Evolutionary conservation across 92 coral and sea anemone species (phyloP).

Genomic region (Epizoanthus stellaris): DNA sequence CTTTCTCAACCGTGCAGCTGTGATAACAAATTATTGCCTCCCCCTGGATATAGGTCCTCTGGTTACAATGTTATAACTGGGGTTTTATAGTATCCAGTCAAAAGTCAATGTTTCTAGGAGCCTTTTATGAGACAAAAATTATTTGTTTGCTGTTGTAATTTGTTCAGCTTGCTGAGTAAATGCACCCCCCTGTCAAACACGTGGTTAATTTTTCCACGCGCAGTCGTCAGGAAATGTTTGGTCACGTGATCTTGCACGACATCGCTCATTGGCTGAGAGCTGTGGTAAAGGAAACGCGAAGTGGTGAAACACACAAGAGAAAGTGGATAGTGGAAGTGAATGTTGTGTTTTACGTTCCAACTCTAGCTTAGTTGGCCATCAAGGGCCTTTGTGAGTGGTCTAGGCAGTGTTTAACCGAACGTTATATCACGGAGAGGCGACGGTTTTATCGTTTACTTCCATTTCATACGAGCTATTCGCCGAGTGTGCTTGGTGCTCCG

Average conservation of each 20-base stretch:
- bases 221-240: conserved; percentile 43
- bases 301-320: conserved; percentile 41
- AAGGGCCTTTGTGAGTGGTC: conserved; percentile 26
- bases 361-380: conserved; percentile 17
- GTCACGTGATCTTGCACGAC: conserved; percentile 8
- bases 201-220: conserved; percentile 19
- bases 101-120: no score
- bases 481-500: conserved; percentile 50
- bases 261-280: conserved; percentile 19
- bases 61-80: no score
- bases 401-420: conserved; percentile 4
- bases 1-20: no score
- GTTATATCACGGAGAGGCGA: conserved; percentile 12
- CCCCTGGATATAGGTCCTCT: no score
- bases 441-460: conserved; percentile 16
- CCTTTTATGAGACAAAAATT: no score
- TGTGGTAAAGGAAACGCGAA: conserved; percentile 32
- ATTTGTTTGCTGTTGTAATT: no score
- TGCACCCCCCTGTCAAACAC: conserved; percentile 10
- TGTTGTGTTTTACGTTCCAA: conserved; percentile 5
- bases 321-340: conserved; percentile 9
- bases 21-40: no score
- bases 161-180: no score
- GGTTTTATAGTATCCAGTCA: no score
- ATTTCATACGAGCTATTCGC: conserved; percentile 18